A percentile compares a stretch with the other conserved stretches of the same genome.
These are phyloP conservation scores for Toxotes chatareus DNA, from an alignment of 2,113 vertebrate species.

Conservation along the genomic window DNA sequence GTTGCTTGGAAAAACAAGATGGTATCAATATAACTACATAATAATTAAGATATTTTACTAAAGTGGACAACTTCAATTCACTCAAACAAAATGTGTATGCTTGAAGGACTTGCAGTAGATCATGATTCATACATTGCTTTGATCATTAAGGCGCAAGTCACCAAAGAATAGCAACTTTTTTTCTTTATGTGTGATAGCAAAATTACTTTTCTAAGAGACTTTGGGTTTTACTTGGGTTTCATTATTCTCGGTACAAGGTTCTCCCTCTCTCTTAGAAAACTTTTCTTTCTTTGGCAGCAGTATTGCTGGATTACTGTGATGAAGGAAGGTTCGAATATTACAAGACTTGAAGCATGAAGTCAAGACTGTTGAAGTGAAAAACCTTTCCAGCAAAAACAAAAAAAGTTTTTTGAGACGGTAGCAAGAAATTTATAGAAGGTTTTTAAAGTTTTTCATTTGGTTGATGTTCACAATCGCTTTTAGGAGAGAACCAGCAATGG, in stretches of 20 bases:
- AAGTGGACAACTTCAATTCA: not conserved
- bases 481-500: not conserved
- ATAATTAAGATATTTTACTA: not conserved
- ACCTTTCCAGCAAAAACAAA: constrained; percentile 25
- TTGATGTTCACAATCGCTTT: constrained; percentile 1
- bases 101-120: not conserved
- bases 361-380: constrained; percentile 39
- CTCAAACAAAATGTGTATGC: constrained; percentile 8
- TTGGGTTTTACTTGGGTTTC: constrained; percentile 14
- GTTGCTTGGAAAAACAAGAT: not conserved
- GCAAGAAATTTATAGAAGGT: not conserved
- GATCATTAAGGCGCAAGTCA: not conserved
- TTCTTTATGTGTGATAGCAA: not conserved
- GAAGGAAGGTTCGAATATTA: constrained; percentile 22
- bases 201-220: not conserved
- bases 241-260: constrained; percentile 13
- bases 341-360: not conserved
- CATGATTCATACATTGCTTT: not conserved
- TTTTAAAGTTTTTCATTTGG: constrained; percentile 40
- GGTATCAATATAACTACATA: not conserved
- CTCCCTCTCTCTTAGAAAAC: not conserved
- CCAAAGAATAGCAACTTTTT: constrained; percentile 46
- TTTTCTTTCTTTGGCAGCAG: not conserved
- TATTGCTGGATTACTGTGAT: constrained; percentile 6
- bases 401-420: not conserved